A percentile compares a stretch with the other conserved stretches of the same genome.
phyloP scores from a whole-genome alignment of 2,888 invertebrate species.

The Stomorhina lunata region DNA sequence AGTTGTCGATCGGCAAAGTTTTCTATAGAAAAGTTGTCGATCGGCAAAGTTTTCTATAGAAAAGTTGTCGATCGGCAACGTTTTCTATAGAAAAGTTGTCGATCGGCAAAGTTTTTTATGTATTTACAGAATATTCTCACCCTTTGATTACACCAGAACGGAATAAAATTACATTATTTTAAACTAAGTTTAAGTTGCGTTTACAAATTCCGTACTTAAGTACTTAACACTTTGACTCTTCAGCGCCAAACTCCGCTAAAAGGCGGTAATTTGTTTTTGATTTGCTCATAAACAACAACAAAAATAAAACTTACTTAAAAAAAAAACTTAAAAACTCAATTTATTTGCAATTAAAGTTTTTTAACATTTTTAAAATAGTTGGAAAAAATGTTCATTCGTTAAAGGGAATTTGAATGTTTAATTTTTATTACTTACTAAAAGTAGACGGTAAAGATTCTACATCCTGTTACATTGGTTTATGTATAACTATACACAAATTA shows the following conservation, averaged over 20 bases:
- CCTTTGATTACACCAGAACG: neutral
- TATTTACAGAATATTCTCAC: no score
- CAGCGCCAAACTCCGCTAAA: neutral
- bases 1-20: no score
- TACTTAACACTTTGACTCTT: neutral
- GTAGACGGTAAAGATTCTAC: neutral
- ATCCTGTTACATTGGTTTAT: no score
- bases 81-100: no score
- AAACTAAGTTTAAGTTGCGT: neutral
- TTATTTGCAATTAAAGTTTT: slow-evolving; percentile 79
- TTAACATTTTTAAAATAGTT: slow-evolving; percentile 65
- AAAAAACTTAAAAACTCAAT: slow-evolving; percentile 78
- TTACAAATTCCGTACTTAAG: neutral
- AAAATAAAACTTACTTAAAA: slow-evolving; percentile 72
- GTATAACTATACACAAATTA: no score
- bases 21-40: no score
- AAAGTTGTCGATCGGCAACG: no score
- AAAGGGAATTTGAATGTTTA: neutral
- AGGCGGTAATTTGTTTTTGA: slow-evolving; percentile 19
- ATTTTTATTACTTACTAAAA: neutral
- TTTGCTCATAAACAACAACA: slow-evolving; percentile 38
- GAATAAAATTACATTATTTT: neutral
- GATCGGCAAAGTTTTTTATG: no score
- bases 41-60: no score
- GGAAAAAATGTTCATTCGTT: neutral